phyloP scores from a whole-genome alignment of 1,140 invertebrate genomes.

The Cryptotermes secundus region DNA sequence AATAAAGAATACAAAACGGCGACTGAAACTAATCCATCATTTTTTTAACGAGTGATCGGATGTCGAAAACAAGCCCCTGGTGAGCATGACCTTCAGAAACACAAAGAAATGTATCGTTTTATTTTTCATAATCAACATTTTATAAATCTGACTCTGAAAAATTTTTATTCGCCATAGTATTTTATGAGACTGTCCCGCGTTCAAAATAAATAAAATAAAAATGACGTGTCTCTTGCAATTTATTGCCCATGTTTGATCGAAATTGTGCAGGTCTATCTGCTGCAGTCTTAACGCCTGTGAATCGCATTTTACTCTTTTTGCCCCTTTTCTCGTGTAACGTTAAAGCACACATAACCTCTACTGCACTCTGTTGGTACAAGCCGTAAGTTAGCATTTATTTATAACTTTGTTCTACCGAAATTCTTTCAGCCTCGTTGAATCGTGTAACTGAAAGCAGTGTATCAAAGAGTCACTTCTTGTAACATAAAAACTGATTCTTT shows the following conservation, averaged over 20 bases:
- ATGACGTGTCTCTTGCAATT: not conserved
- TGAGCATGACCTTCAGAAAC: too few species aligned
- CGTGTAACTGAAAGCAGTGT: constrained; percentile 2
- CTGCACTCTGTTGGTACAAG: not conserved
- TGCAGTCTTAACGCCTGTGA: not conserved
- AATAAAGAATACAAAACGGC: too few species aligned
- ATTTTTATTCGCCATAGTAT: too few species aligned
- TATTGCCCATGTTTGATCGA: not conserved
- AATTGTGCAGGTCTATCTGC: not conserved
- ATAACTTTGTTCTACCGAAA: constrained; percentile 1
- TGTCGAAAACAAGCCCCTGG: too few species aligned
- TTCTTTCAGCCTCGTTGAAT: not conserved
- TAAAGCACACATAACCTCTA: not conserved
- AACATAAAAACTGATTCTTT: not conserved
- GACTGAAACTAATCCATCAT: too few species aligned
- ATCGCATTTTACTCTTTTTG: not conserved
- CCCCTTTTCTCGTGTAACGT: not conserved
- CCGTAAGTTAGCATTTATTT: not conserved
- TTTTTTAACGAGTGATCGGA: too few species aligned
- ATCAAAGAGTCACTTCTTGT: not conserved
- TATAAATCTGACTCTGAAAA: too few species aligned
- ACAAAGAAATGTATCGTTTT: too few species aligned
- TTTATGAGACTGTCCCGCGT: not conserved
- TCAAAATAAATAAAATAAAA: not conserved
- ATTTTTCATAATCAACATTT: too few species aligned